phyloP scores from a whole-genome alignment of 1,140 invertebrate genomes.

The Ylistrum balloti region DNA sequence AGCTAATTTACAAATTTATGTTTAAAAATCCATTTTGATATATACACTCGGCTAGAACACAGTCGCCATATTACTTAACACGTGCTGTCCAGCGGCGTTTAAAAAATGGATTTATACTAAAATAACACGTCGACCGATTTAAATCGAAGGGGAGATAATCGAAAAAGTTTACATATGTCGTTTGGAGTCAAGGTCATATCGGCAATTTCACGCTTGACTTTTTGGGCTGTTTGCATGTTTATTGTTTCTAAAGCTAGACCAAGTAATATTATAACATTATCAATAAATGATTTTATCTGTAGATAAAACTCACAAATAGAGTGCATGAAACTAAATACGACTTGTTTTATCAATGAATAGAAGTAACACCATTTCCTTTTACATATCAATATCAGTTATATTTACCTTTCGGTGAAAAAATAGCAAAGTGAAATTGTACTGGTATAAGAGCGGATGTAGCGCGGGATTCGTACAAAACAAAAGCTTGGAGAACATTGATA shows the following conservation, averaged over 20 bases:
- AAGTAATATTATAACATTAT: constrained; percentile 21
- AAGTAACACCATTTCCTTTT: not conserved
- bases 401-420: constrained; percentile 18
- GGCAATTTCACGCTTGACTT: constrained; percentile 19
- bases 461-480: not conserved
- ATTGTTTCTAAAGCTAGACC: not conserved
- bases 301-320: constrained; percentile 21
- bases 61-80: not conserved
- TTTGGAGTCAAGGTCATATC: constrained; percentile 32
- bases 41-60: not conserved
- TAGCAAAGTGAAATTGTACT: not conserved
- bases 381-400: not conserved
- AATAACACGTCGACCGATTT: not conserved
- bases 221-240: not conserved
- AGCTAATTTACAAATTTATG: constrained; percentile 6
- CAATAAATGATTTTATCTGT: constrained; percentile 30
- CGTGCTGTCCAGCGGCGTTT: not conserved
- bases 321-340: constrained; percentile 17
- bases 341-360: not conserved
- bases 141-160: constrained; percentile 17
- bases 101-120: constrained; percentile 28
- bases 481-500: not conserved
- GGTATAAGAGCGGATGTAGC: not conserved
- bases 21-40: constrained; percentile 36
- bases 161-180: constrained; percentile 19